Evolutionary conservation across 2,797 vertebrate species (phyloP), one percentile per base, ranked within the genome.

Genomic region (Onychomys torridus): DNA sequence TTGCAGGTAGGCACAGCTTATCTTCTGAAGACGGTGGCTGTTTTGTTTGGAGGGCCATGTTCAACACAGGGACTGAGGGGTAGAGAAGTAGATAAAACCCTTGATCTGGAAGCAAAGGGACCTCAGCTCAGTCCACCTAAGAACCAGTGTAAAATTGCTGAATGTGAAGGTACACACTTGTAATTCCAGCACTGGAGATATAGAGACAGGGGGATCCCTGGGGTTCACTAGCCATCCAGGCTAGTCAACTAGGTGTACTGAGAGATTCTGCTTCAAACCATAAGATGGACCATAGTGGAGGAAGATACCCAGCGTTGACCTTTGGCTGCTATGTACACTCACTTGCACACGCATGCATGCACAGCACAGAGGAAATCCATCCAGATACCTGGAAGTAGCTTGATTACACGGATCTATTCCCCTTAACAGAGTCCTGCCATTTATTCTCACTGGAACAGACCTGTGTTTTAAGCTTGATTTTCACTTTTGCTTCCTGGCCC

Each of bases 401-500:
- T 69, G 78, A 67, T 75, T 4, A 84, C 21, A 10, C 2, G 0
- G 23, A 25, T 14, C 27, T 46, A 9, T 27, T 91, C 27, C 91
- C 34, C 6, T 90, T 32, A 40, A 32, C 1, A 27, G 34, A 71
- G 32, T 46, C 84, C 49, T 76, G 59, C 21, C 32, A 57, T 94
- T 63, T 89, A 52, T 90, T 52, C 83, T 94, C 88, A 63, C 21
- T 78, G 89, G 71, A 94, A 75, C 25, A 71, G 77, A 86, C 52
- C 32, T 71, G 85, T 90, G 75, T 94, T 84, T 55, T 52, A 78
- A 88, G 43, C 93, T 90, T 88, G 76, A 57, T 93, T 97, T 95
- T 93, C 40, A 55, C 82, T 88, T 95, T 59, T 86, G 55, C 90
- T 93, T 90, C 76, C 81, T 88, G 97, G 86, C 89, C 61, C 91